Evolutionary conservation across 2,797 vertebrate species (phyloP), one percentile per base, ranked within the genome.

Genomic region (Cossypha dichroa): DNA sequence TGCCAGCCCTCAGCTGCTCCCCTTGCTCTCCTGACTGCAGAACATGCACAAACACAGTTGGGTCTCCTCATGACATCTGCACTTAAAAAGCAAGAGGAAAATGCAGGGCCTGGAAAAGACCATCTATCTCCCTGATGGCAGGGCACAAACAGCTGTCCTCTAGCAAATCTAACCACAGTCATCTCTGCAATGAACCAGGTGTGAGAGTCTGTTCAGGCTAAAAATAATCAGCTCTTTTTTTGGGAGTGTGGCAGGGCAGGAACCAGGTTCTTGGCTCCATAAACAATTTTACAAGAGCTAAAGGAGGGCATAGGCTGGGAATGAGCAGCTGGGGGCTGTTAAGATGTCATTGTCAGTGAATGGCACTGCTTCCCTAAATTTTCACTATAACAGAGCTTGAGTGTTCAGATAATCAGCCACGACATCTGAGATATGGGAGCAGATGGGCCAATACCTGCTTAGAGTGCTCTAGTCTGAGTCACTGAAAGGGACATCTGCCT

Each of bases 371-470:
- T 85, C 62, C 49, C 76, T 16, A 34, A 63, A 81, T 86, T 84
- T 88, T 59, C 76, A 34, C 72, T 46, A 55, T 28, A 63, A 74
- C 31, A 59, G 75, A 59, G 48, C 73, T 73, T 14, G 60, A 90
- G 72, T 9, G 2, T 48, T 68, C 43, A 54, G 49, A 81, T 43
- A 86, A 92, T 75, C 66, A 81, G n/a, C 38, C 59, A 46, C 0
- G 5, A 88, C 80, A 82, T 62, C 58, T 59, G 86, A 87, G 92
- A 73, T 51, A 15, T 0, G 8, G 36, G 74, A 93, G 58, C 80
- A 92, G 88, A 92, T 85, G 91, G 83, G 80, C 66, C 70, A 92
- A 64, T 86, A 86, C 73, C 77, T 94, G 83, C 69, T 73, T 38
- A 17, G 73, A 86, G 77, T 49, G 68, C 54, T 78, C 74, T 18